phyloP scores from a whole-genome alignment of 2,888 invertebrate species.

The Drosophila seclusa region DNA sequence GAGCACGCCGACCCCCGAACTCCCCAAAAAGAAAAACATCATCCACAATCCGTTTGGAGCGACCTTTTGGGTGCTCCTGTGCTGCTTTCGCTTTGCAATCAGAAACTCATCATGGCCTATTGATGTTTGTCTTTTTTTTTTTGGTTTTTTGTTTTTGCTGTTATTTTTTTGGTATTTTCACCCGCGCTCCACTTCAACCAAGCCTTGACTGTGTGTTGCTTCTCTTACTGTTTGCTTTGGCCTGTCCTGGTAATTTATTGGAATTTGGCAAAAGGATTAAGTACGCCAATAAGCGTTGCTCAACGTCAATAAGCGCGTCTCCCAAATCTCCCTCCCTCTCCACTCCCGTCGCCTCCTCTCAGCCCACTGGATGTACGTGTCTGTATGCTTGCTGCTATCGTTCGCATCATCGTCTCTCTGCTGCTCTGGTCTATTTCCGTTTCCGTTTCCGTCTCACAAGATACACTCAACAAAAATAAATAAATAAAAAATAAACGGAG shows the following conservation, averaged over 20 bases:
- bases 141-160: constrained; percentile 5
- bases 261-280: constrained; percentile 81
- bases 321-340: neutral
- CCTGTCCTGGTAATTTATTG: constrained; percentile 72
- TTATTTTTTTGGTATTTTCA: constrained; percentile 5
- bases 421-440: constrained; percentile 65
- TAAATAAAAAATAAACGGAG: neutral
- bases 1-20: neutral
- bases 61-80: constrained; percentile 40
- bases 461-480: constrained; percentile 1
- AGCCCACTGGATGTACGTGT: constrained; percentile 17
- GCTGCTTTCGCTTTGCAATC: constrained; percentile 72
- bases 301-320: constrained; percentile 72
- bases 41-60: constrained; percentile 26
- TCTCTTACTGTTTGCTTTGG: constrained; percentile 35
- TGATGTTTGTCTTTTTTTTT: constrained; percentile 67
- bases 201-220: constrained; percentile 25
- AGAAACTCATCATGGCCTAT: constrained; percentile 81
- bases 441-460: constrained; percentile 50
- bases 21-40: constrained; percentile 3
- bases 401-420: constrained; percentile 18
- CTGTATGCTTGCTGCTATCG: constrained; percentile 31
- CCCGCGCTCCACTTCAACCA: neutral
- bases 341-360: neutral
- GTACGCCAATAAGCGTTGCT: constrained; percentile 81